Evolutionary conservation across 92 coral and sea anemone species (phyloP), one percentile per base, ranked within the genome.

Genomic region (Phymanthus crucifer): DNA sequence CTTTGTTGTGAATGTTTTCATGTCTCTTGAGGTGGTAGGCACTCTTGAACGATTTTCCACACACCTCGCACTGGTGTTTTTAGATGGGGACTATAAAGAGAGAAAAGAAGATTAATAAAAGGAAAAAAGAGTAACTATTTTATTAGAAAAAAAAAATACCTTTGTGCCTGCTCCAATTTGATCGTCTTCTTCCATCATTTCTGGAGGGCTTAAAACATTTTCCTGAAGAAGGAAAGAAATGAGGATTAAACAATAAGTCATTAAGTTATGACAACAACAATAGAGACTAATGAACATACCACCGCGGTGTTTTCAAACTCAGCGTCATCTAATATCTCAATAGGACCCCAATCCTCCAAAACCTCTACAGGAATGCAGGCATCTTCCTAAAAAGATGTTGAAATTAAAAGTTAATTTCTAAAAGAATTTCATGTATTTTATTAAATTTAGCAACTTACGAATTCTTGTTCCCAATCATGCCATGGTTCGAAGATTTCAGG

Each of bases 381-480:
- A 54, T 18, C 21, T 54, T 54, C 64, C 64, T 54, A 54, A 54
- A 54, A 54, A 54, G 21, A 54, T 2, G 2, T 2, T 54, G 4
- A 3, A 48, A 48, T 7, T 48, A 56, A 23, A 58, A 58, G 21
- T 58, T 58, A 58, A 58, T 58, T 58, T 58, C 67, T 58, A 23
- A 58, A 4, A 58, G 27, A 58, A 14, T 58, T 58, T 0, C 31
- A 58, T 26, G 33, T 58, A 58, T 23, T 8, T 58, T 58, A 9
- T 3, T 26, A 23, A 58, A 24, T 26, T 58, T 1, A 58, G 67
- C 4, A 58, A 58, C 67, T 58, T 58, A 26, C 67, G 33, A 58
- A 24, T 26, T 58, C 67, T 58, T 58, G 34, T 26, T 58, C 67
- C 67, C 67, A 58, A 58, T 58, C 67, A 26, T 58, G 2, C 67